Conservation (phyloP, 2,888 invertebrate genomes). For the Biston stratarius region DNA sequence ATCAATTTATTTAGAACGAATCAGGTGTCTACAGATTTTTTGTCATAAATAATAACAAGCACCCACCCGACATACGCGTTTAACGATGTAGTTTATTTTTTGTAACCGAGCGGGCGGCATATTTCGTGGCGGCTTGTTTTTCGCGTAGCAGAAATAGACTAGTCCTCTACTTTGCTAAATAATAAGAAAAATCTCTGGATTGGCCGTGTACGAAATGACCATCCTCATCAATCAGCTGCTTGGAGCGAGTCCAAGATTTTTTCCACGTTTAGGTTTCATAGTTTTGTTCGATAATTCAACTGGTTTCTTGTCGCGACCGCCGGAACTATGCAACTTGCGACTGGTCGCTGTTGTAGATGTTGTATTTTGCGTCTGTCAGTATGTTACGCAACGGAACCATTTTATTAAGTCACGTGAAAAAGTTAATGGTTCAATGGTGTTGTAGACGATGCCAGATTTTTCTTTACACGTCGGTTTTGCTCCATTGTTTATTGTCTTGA, state of each 20-base stretch:
- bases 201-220: constrained; percentile 86
- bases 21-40: constrained; percentile 27
- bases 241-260: constrained; percentile 84
- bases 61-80: constrained; percentile 44
- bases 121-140: constrained; percentile 81
- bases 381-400: constrained; percentile 35
- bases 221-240: constrained; percentile 87
- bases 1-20: constrained; percentile 29
- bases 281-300: constrained; percentile 81
- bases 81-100: constrained; percentile 56
- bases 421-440: constrained; percentile 39
- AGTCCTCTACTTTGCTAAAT: constrained; percentile 84
- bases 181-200: constrained; percentile 85
- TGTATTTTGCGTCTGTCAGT: constrained; percentile 35
- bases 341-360: constrained; percentile 46
- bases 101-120: constrained; percentile 67
- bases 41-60: constrained; percentile 35
- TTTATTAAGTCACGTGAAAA: constrained; percentile 40
- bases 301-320: constrained; percentile 65
- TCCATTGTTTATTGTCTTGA: constrained; percentile 28
- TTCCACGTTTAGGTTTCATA: constrained; percentile 85
- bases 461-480: constrained; percentile 27
- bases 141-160: constrained; percentile 83
- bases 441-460: constrained; percentile 37
- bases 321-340: constrained; percentile 51